Evolutionary conservation across 2,888 invertebrate species (phyloP), one percentile per base, ranked within the genome.

Genomic region (Pyralis farinalis): DNA sequence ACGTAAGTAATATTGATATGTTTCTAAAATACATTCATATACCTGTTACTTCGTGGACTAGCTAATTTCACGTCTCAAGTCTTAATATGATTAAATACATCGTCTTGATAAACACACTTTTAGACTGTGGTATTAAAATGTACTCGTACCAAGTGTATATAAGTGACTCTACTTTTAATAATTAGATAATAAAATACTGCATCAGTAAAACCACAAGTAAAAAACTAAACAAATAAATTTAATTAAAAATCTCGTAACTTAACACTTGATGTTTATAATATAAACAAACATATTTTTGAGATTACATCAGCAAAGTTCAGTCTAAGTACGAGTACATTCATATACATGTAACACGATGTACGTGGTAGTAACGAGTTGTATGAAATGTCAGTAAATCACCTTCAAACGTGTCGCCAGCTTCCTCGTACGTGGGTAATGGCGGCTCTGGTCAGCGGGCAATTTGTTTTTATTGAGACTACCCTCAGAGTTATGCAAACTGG

Each of bases 401-500:
- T 67, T 60, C 58, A 67, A 64, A 71, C 79, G 63, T 84, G 85
- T 84, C 85, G 83, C 79, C 61, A 47, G 77, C 71, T 85, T 85
- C 83, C 84, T 82, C 68, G 86, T 71, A 86, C 86, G 86, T 86
- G 86, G 81, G 82, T 79, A 83, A 83, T 74, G 38, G 83, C 70
- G 67, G 72, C 79, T 80, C 70, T 71, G 82, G 79, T 77, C 81
- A 76, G 80, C 74, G 72, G 72, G 79, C 86, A 85, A 87, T 87
- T 85, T 87, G 80, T 87, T 87, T 86, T 87, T 87, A 87, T 87
- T 83, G 84, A 83, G 84, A 85, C 85, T 85, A 83, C 85, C 86
- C 86, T 34, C 74, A 78, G 71, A 79, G 79, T 85, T 85, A 85
- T 86, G 86, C 84, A 85, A 85, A 86, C 82, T 82, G 77, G 77